phyloP scores from a whole-genome alignment of 2,888 invertebrate species.

The Trichopria drosophilae region DNA sequence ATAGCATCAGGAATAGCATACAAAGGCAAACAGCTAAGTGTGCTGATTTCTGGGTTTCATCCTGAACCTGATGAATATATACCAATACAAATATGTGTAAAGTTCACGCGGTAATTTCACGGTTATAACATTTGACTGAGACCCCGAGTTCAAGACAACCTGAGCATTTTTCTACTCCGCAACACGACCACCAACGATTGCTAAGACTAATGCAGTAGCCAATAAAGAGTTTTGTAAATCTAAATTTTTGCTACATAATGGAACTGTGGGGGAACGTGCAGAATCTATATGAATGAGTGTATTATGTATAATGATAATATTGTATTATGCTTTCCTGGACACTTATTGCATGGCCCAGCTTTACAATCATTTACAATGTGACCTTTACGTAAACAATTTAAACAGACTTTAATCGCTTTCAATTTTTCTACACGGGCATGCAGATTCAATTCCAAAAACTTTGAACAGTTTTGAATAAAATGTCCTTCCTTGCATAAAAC shows the following conservation, averaged over 20 bases:
- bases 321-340: conserved; percentile 27
- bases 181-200: not conserved
- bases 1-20: no score
- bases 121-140: no score
- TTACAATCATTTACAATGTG: conserved; percentile 26
- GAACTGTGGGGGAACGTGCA: conserved; percentile 10
- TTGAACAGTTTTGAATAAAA: conserved; percentile 21
- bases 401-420: conserved; percentile 15
- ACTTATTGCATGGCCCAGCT: conserved; percentile 25
- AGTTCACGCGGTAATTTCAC: no score
- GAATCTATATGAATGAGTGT: no score
- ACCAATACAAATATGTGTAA: no score
- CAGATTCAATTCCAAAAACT: conserved; percentile 21
- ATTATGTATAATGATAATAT: no score
- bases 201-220: not conserved
- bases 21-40: no score
- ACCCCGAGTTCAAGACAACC: no score
- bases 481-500: conserved; percentile 25
- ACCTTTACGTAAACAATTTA: conserved; percentile 24
- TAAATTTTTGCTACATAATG: not conserved
- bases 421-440: conserved; percentile 22
- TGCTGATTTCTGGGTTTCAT: no score
- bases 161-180: not conserved
- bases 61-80: no score
- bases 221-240: not conserved